Conservation (phyloP, 2,888 invertebrate genomes). For the Acrobasis suavella region DNA sequence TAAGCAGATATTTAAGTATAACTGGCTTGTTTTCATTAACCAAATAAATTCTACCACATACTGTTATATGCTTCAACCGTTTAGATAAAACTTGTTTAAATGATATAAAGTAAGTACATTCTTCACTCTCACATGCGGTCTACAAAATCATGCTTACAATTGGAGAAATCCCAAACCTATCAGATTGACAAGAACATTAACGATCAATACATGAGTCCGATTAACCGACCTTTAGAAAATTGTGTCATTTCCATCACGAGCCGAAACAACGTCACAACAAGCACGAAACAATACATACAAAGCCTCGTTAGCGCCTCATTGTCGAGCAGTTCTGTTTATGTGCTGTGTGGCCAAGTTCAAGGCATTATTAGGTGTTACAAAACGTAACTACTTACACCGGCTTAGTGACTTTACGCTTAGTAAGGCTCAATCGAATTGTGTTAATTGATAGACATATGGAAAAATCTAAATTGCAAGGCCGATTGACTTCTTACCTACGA, state of each 20-base stretch:
- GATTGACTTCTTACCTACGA: too few relatives aligned
- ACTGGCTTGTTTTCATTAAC: too few relatives aligned
- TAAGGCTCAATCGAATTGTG: background rate
- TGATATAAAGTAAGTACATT: too few relatives aligned
- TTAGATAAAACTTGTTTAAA: too few relatives aligned
- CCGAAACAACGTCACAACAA: constrained; percentile 5
- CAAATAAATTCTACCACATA: too few relatives aligned
- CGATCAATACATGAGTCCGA: background rate
- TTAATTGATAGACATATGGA: too few relatives aligned
- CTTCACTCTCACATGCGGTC: too few relatives aligned
- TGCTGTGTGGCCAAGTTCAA: constrained; percentile 17
- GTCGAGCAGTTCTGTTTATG: constrained; percentile 21
- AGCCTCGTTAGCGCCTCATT: constrained; percentile 19
- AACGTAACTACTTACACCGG: background rate
- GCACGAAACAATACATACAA: constrained; percentile 3
- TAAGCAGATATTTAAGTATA: too few relatives aligned
- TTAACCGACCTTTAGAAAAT: background rate
- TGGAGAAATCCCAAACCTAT: too few relatives aligned
- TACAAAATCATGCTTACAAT: too few relatives aligned
- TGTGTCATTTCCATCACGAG: background rate
- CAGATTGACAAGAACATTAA: background rate
- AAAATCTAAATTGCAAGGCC: too few relatives aligned
- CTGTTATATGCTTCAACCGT: too few relatives aligned
- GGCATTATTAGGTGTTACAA: constrained; percentile 1
- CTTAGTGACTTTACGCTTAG: background rate